Evolutionary conservation across 2,113 vertebrate species (phyloP), one percentile per base, ranked within the genome.

Genomic region (Dasypus novemcinctus): DNA sequence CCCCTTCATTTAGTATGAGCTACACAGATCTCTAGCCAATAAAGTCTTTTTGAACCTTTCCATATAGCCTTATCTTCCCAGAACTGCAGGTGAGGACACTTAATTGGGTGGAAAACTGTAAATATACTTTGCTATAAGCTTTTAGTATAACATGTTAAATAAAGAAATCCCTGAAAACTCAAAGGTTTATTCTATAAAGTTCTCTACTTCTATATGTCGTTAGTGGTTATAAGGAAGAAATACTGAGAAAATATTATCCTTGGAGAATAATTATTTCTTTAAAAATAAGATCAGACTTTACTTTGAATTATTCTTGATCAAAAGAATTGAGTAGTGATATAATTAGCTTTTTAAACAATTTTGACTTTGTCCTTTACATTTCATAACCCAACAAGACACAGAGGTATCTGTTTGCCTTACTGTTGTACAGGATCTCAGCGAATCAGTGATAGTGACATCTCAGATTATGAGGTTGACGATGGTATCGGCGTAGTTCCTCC

Each of bases 401-500:
- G 96, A 98, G 98, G 97, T 99, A 94, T 98, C 97, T 99, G 98
- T 99, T 98, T 98, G 97, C 98, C 98, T 98, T 98, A 97, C 97
- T 98, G 97, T 98, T 97, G 96, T 98, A 95, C 99, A 99, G 99
- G 99, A 99, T 99, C 99, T 98, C 99, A 99, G 98, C 99, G 99
- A 98, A 99, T 99, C 99, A 99, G 98, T 99, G 99, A 99, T 98
- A 99, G 99, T 99, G 99, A 99, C 98, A 98, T 99, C 98, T 99
- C 99, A 98, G 99, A 99, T 98, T 98, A 98, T 98, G 99, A 99
- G 99, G 99, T 99, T 99, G 99, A 99, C 99, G 99, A 99, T 99
- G 99, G 99, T 99, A 99, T 99, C 99, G 98, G 99, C 98, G 99
- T 99, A 98, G 99, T 99, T 98, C 98, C 98, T 98, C 98, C 99